Percentiles rank a stretch among this genome's conserved stretches.
These are phyloP conservation scores for Lycaon pictus DNA, from an alignment of 2,113 vertebrate species.

Conservation along the genomic window DNA sequence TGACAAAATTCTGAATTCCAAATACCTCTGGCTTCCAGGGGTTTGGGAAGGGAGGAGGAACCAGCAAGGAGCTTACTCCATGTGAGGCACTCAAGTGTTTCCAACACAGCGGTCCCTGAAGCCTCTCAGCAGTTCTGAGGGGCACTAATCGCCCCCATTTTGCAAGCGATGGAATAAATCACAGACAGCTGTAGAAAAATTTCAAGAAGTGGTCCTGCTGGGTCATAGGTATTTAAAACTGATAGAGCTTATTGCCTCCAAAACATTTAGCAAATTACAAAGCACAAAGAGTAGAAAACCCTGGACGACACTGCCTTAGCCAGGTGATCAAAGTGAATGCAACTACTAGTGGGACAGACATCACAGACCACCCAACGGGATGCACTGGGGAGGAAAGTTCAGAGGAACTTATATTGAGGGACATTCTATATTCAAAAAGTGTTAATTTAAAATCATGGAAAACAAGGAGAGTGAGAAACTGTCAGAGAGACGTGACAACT, in stretches of 20 bases:
- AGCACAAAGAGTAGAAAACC: background rate
- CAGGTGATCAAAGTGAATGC: background rate
- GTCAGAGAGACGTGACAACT: background rate
- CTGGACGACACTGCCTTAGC: background rate
- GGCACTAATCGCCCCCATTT: no score
- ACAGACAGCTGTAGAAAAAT: background rate
- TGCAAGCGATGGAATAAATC: background rate
- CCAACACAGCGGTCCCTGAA: background rate
- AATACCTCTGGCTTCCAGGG: background rate
- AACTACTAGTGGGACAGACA: background rate
- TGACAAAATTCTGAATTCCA: background rate
- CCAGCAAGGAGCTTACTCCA: background rate
- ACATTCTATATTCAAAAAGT: background rate
- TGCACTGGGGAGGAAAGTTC: background rate
- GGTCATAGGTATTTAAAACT: background rate
- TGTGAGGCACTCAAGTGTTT: background rate
- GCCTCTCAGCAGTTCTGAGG: background rate
- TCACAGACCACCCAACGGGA: rapidly evolving
- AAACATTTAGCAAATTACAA: background rate
- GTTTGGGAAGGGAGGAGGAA: background rate
- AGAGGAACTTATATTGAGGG: background rate
- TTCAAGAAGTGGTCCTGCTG: background rate
- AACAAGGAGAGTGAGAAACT: background rate
- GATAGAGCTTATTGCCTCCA: background rate
- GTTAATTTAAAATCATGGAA: background rate